phyloP scores from a whole-genome alignment of 2,113 vertebrate genomes.

The Catharus bicknelli region DNA sequence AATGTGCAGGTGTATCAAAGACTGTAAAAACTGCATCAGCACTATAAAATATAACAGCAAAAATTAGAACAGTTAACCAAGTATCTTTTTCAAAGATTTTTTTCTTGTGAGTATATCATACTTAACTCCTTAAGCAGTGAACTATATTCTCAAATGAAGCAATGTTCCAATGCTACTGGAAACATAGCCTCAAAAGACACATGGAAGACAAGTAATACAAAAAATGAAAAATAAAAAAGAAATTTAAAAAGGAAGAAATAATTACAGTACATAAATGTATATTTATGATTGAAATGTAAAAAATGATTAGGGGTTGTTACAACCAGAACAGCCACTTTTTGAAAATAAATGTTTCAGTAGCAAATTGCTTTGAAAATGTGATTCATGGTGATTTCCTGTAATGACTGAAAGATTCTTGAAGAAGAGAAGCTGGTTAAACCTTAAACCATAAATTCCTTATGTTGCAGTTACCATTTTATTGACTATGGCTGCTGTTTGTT shows the following conservation, averaged over 20 bases:
- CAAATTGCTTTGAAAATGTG: neutral
- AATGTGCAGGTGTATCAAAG: neutral
- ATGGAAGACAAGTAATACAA: neutral
- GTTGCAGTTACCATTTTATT: neutral
- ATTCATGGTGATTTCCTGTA: neutral
- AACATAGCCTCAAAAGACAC: neutral
- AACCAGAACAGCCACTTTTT: neutral
- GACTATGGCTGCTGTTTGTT: neutral
- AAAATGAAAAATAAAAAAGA: neutral
- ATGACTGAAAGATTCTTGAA: neutral
- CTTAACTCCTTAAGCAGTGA: neutral
- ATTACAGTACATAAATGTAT: neutral
- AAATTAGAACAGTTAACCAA: neutral
- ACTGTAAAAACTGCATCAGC: neutral
- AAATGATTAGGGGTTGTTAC: neutral
- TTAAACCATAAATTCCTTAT: neutral
- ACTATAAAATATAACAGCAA: neutral
- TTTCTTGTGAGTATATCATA: rapidly evolving
- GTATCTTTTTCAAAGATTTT: neutral
- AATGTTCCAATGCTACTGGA: neutral
- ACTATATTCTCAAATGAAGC: neutral
- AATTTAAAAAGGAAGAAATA: neutral
- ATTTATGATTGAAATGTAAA: neutral
- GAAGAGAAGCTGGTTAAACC: neutral
- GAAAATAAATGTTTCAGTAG: neutral